These are phyloP conservation scores for Xyrichtys novacula DNA, from an alignment of 2,797 vertebrate genomes.

Conservation along the genomic window DNA sequence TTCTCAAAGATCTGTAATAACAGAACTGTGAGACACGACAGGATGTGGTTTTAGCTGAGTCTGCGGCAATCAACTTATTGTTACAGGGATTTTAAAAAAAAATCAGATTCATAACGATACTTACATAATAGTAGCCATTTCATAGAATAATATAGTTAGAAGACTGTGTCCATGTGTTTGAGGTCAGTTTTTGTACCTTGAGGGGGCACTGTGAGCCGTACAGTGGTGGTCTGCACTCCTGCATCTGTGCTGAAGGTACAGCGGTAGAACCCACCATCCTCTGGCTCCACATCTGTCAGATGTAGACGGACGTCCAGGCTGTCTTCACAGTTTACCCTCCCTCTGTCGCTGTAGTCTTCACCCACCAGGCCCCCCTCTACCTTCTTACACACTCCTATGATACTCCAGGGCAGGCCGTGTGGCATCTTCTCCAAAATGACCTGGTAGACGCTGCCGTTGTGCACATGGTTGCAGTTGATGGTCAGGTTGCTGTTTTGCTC, in stretches of 20 bases:
- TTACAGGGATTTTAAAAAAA: too few species aligned
- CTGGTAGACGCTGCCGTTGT: slow-evolving; percentile 56
- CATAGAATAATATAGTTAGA: too few species aligned
- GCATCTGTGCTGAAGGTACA: slow-evolving; percentile 69
- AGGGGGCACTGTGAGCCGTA: slow-evolving; percentile 69
- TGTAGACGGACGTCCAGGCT: slow-evolving; percentile 63
- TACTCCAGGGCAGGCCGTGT: slow-evolving; percentile 48
- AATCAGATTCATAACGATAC: too few species aligned
- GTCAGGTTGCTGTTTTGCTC: slow-evolving; percentile 75
- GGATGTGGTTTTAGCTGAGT: slow-evolving; percentile 35
- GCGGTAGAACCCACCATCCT: slow-evolving; percentile 82
- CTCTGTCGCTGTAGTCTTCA: slow-evolving; percentile 77
- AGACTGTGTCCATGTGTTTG: background rate
- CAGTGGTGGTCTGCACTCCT: slow-evolving; percentile 68
- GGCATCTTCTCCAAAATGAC: slow-evolving; percentile 82
- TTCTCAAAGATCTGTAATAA: background rate
- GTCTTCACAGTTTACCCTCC: slow-evolving; percentile 71
- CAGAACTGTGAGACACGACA: background rate
- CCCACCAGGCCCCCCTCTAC: slow-evolving; percentile 63
- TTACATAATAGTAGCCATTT: too few species aligned
- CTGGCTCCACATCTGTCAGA: slow-evolving; percentile 62
- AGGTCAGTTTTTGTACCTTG: slow-evolving; percentile 65
- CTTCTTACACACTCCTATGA: slow-evolving; percentile 74
- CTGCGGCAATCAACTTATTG: too few species aligned
- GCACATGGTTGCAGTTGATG: slow-evolving; percentile 73